Evolutionary conservation across 2,888 invertebrate genomes (phyloP).

Genomic region (Helleia helle): DNA sequence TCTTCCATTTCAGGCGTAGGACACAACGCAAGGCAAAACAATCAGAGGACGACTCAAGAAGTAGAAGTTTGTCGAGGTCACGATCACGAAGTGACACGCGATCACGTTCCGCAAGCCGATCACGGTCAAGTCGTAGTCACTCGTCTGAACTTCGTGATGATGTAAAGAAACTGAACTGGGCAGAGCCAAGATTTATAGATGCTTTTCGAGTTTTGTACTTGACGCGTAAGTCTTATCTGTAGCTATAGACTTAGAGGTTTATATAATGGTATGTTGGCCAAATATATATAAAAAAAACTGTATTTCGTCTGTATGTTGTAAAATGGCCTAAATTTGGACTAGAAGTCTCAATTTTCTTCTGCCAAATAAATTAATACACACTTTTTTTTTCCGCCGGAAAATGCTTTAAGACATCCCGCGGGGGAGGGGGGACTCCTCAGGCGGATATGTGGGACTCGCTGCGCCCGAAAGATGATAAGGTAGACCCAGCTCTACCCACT

Average conservation of each 20-base stretch:
- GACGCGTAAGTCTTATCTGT: conserved; percentile 38
- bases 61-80: conserved; percentile 25
- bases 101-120: conserved; percentile 24
- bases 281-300: too few species aligned
- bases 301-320: too few species aligned
- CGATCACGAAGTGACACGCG: conserved; percentile 24
- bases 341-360: too few species aligned
- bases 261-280: too few species aligned
- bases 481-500: too few species aligned
- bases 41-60: conserved; percentile 30
- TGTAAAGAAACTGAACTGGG: conserved; percentile 30
- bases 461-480: too few species aligned
- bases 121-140: conserved; percentile 23
- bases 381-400: too few species aligned
- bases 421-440: too few species aligned
- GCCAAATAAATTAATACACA: too few species aligned
- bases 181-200: conserved; percentile 49
- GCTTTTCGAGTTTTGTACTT: conserved; percentile 58
- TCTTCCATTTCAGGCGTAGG: conserved; percentile 6
- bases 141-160: conserved; percentile 27
- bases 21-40: conserved; percentile 1
- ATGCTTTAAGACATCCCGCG: too few species aligned
- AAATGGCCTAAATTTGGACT: too few species aligned
- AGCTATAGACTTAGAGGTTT: background rate
- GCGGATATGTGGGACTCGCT: too few species aligned